Evolutionary conservation across 2,888 invertebrate species (phyloP).

Genomic region (Marronus borbonicus): DNA sequence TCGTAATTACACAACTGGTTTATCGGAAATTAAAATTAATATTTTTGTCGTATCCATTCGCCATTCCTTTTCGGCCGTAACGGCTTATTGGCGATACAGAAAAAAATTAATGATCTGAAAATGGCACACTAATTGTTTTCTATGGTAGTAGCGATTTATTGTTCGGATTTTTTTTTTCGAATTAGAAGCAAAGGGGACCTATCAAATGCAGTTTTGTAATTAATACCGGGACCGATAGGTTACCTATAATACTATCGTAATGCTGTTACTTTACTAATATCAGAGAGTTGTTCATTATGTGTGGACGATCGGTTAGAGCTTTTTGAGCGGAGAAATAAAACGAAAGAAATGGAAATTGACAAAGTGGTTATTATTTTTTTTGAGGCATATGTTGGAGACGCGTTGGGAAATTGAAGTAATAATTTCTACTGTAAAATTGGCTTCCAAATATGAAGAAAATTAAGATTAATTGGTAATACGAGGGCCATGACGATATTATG

Average conservation of each 20-base stretch:
- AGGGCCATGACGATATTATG: no score
- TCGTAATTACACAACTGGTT: conserved; percentile 37
- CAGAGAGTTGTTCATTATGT: no score
- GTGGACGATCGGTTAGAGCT: no score
- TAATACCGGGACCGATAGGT: conserved; percentile 51
- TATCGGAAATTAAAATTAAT: conserved; percentile 50
- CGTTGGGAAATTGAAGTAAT: conserved; percentile 7
- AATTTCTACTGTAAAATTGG: not conserved
- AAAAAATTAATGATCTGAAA: conserved; percentile 59
- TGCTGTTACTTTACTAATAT: no score
- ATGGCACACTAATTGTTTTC: conserved; percentile 55
- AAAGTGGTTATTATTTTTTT: not conserved
- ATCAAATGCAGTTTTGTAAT: conserved; percentile 57
- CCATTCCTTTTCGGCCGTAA: not conserved
- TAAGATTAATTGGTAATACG: no score
- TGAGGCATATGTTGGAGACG: conserved; percentile 8
- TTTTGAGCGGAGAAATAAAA: no score
- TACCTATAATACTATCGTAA: not conserved
- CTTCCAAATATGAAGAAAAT: not conserved
- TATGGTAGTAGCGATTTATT: conserved; percentile 21
- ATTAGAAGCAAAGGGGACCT: conserved; percentile 54
- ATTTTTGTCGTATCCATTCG: conserved; percentile 44
- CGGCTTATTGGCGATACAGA: conserved; percentile 49
- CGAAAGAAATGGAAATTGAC: no score
- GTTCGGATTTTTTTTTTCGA: conserved; percentile 54